Base-by-base conservation (phyloP, 2,113 vertebrate genomes). In the Steatornis caripensis region DNA sequence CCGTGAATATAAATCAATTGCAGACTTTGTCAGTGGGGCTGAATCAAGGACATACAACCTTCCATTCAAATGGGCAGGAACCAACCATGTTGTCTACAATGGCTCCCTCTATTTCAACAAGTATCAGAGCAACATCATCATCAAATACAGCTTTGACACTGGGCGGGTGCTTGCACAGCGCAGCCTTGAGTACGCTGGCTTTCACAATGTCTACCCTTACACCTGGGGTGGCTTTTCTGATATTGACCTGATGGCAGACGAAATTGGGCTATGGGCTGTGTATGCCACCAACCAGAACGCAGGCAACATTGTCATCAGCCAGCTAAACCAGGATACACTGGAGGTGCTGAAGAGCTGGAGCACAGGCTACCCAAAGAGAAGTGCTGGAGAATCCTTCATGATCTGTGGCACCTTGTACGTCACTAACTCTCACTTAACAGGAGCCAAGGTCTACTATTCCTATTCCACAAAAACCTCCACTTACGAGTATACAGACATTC, bases 221-320 rank as follows among this genome's bases (percentile, higher is more conserved):
- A 99, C 99, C 0, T 99, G 99, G 99, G 99, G 99, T 0, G 99
- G 99, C 17, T 99, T 99, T 97, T 99, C 99, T 2, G 99, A 99
- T 92, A 99, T 99, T 5, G 99, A 99, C 81, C 97, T 99, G 71
- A 99, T 99, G 99, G 99, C 99, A 15, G 99, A 99, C 22, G 99
- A 99, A 69, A 99, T 99, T 24, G 99, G 99, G 62, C 97, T 99
- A 24, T 99, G 99, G 99, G 99, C 98, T 7, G 99, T 99, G 36
- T 99, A 99, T 11, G 99, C 99, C 22, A 99, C 99, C 86, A 99
- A 99, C 95, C 99, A 99, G 98, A 99, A 99, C 4, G 99, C 99
- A 3, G 99, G 99, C 74, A 99, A 99, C 91, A 99, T 99, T 12
- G 99, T 99, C 90, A 98, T 99, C 97, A 99, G 99, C 83, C 99